These are phyloP conservation scores for Amorpha juglandis DNA, from an alignment of 2,888 invertebrate species.

Conservation along the genomic window DNA sequence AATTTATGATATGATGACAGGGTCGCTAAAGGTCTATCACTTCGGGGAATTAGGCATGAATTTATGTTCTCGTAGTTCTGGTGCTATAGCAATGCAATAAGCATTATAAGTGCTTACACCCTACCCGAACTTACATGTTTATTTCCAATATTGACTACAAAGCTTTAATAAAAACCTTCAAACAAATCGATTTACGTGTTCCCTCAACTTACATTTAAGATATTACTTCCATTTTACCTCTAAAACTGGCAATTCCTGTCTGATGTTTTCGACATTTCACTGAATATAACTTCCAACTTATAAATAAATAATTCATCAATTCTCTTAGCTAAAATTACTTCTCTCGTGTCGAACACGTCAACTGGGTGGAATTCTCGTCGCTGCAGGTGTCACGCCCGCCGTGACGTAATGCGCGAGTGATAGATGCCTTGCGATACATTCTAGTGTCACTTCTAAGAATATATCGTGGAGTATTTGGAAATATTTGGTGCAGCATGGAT, in stretches of 20 bases:
- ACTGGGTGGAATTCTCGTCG: not conserved
- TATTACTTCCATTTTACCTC: not conserved
- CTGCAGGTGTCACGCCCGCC: constrained; percentile 9
- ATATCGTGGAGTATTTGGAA: not conserved
- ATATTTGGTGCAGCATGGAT: no score
- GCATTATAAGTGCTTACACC: no score
- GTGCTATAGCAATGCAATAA: no score
- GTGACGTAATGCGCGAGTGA: not conserved
- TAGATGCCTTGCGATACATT: not conserved
- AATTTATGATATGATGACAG: no score
- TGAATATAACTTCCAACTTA: constrained; percentile 12
- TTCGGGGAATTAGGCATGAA: no score
- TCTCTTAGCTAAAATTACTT: constrained; percentile 18
- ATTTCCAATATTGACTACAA: no score
- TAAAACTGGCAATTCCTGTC: not conserved
- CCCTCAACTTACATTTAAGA: not conserved
- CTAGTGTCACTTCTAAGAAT: not conserved
- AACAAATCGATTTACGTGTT: not conserved
- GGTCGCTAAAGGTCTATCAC: no score
- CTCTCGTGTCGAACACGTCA: constrained; percentile 5
- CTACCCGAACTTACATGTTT: no score
- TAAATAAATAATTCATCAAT: constrained; percentile 16
- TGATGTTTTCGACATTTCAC: constrained; percentile 8
- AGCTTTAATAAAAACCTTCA: not conserved
- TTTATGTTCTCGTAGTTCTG: no score